These are phyloP conservation scores for Halictus ligatus DNA, from an alignment of 2,888 invertebrate genomes.

Conservation along the genomic window DNA sequence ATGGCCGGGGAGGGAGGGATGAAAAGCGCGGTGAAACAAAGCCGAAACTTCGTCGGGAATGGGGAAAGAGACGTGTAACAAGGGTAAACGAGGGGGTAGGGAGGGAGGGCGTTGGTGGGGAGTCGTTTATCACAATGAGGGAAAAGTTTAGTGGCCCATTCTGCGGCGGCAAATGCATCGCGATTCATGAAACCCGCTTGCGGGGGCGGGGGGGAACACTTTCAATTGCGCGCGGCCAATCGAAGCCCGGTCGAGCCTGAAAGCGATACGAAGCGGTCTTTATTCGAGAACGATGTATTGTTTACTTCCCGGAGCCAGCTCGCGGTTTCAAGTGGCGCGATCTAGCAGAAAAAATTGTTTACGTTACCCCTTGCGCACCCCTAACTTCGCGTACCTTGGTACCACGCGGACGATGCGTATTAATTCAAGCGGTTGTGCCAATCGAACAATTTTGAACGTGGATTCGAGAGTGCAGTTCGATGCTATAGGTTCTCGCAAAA, in stretches of 20 bases:
- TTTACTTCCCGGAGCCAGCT: conserved; percentile 14
- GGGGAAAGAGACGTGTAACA: not conserved
- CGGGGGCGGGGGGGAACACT: conserved; percentile 21
- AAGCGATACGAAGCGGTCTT: conserved; percentile 26
- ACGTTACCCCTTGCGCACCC: not conserved
- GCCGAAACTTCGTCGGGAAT: not conserved
- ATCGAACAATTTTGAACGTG: not conserved
- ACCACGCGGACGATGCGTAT: not conserved
- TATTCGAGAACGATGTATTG: conserved; percentile 28
- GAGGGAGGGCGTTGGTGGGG: not conserved
- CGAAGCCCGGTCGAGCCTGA: conserved; percentile 29
- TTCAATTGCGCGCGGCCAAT: conserved; percentile 34
- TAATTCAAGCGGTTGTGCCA: conserved; percentile 18
- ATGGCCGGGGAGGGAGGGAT: not conserved
- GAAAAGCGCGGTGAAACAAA: conserved; percentile 12
- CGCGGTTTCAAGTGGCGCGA: conserved; percentile 8
- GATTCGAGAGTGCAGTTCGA: not conserved
- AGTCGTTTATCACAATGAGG: conserved; percentile 53
- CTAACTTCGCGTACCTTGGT: not conserved
- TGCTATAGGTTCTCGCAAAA: not conserved
- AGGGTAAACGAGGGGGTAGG: not conserved
- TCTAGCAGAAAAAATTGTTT: conserved; percentile 16
- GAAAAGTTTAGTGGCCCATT: conserved; percentile 56
- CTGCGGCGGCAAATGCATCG: conserved; percentile 41
- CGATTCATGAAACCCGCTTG: conserved; percentile 36